These are phyloP conservation scores for Eucera pruinosa DNA, from an alignment of 2,888 invertebrate genomes.

Conservation along the genomic window DNA sequence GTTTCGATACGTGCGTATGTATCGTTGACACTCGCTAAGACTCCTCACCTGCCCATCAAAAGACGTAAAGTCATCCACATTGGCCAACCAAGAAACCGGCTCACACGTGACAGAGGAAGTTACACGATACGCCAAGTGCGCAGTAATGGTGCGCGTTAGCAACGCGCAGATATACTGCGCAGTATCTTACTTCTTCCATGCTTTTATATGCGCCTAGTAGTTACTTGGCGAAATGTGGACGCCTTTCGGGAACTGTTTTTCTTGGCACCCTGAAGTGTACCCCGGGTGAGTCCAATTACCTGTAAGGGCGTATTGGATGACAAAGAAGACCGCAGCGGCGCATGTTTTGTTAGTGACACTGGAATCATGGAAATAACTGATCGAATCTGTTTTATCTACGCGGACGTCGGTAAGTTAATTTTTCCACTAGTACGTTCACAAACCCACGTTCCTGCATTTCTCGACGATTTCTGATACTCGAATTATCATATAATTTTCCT, in stretches of 20 bases:
- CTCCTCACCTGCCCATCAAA: slow-evolving; percentile 85
- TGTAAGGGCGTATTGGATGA: slow-evolving; percentile 54
- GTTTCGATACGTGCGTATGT: slow-evolving; percentile 63
- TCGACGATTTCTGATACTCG: too few relatives aligned
- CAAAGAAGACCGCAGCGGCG: slow-evolving; percentile 17
- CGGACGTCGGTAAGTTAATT: slow-evolving; percentile 35
- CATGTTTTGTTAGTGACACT: not conserved
- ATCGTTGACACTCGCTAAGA: slow-evolving; percentile 84
- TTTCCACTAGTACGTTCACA: too few relatives aligned
- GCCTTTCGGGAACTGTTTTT: slow-evolving; percentile 82
- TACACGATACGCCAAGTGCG: not conserved
- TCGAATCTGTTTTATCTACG: slow-evolving; percentile 37
- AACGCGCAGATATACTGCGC: not conserved
- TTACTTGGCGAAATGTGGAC: slow-evolving; percentile 83
- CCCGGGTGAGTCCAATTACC: slow-evolving; percentile 62
- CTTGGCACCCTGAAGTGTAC: slow-evolving; percentile 74
- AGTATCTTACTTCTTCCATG: slow-evolving; percentile 13
- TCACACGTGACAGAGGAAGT: slow-evolving; percentile 67
- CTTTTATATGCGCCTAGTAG: slow-evolving; percentile 68
- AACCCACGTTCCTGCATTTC: too few relatives aligned
- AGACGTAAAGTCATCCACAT: slow-evolving; percentile 84
- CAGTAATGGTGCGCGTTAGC: not conserved
- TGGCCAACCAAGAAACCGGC: slow-evolving; percentile 81
- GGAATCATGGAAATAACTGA: slow-evolving; percentile 1
- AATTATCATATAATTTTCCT: too few relatives aligned